A percentile compares a stretch with the other conserved stretches of the same genome.
Conservation (phyloP, 2,888 invertebrate species). For the Magallana nippona region DNA sequence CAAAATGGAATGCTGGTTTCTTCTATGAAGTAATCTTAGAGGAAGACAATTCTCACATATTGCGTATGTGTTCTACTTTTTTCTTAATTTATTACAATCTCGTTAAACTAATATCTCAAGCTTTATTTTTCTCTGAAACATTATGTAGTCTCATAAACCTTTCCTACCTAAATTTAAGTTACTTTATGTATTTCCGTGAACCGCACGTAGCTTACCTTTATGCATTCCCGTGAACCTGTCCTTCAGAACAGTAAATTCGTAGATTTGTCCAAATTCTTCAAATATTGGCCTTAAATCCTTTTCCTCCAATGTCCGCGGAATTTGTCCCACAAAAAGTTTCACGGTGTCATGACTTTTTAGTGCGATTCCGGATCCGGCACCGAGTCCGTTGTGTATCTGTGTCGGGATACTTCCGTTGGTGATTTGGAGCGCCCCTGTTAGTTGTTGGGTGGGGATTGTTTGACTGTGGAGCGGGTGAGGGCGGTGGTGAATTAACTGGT, state of each 20-base stretch:
- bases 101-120: too few relatives aligned
- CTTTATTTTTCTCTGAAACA: too few relatives aligned
- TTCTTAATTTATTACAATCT: too few relatives aligned
- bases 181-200: too few relatives aligned
- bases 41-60: too few relatives aligned
- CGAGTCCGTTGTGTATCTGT: conserved; percentile 14
- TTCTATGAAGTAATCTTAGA: too few relatives aligned
- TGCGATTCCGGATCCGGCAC: conserved; percentile 59
- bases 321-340: conserved; percentile 95
- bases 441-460: not conserved
- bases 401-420: conserved; percentile 11
- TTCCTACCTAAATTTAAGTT: too few relatives aligned
- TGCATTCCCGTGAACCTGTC: conserved; percentile 97
- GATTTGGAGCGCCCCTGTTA: not conserved
- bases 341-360: conserved; percentile 84
- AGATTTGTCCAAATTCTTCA: conserved; percentile 95
- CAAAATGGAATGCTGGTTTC: too few relatives aligned
- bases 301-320: conserved; percentile 93
- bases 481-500: conserved; percentile 34
- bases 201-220: conserved; percentile 85
- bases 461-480: conserved; percentile 15
- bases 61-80: too few relatives aligned
- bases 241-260: conserved; percentile 95
- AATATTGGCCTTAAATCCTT: conserved; percentile 93
- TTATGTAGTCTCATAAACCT: too few relatives aligned